Evolutionary conservation across 2,888 invertebrate genomes (phyloP).

Genomic region (Catocala sponsa): DNA sequence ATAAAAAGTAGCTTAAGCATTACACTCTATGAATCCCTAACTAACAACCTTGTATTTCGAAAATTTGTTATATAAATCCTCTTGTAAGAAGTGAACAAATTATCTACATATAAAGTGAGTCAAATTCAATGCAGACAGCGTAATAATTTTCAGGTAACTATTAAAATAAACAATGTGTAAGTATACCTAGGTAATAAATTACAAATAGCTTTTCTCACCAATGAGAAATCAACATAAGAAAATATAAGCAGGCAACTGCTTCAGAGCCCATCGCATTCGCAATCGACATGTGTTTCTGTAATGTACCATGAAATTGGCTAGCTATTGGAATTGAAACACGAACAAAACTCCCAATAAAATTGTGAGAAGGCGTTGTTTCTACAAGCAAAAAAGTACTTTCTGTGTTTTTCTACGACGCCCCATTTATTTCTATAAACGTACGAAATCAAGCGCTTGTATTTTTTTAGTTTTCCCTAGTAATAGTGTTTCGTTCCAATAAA

Average conservation of each 20-base stretch:
- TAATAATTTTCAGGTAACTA: too few relatives aligned
- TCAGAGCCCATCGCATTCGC: conserved; percentile 36
- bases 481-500: neutral
- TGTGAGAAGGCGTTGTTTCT: conserved; percentile 40
- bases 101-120: too few relatives aligned
- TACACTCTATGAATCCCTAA: too few relatives aligned
- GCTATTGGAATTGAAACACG: conserved; percentile 55
- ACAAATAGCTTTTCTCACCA: neutral
- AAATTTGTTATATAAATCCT: too few relatives aligned
- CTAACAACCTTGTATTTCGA: too few relatives aligned
- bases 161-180: too few relatives aligned
- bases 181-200: neutral
- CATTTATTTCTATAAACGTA: conserved; percentile 36
- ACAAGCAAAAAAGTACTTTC: conserved; percentile 21
- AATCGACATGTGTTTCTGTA: conserved; percentile 53
- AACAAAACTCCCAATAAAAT: conserved; percentile 48
- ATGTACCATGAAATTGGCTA: conserved; percentile 60
- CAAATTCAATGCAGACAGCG: too few relatives aligned
- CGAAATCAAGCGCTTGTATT: neutral
- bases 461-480: neutral
- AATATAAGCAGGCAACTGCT: conserved; percentile 26
- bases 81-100: too few relatives aligned
- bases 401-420: conserved; percentile 18
- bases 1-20: too few relatives aligned
- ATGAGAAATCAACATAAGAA: conserved; percentile 34